Evolutionary conservation across 2,113 vertebrate genomes (phyloP).

Genomic region (Numenius arquata): DNA sequence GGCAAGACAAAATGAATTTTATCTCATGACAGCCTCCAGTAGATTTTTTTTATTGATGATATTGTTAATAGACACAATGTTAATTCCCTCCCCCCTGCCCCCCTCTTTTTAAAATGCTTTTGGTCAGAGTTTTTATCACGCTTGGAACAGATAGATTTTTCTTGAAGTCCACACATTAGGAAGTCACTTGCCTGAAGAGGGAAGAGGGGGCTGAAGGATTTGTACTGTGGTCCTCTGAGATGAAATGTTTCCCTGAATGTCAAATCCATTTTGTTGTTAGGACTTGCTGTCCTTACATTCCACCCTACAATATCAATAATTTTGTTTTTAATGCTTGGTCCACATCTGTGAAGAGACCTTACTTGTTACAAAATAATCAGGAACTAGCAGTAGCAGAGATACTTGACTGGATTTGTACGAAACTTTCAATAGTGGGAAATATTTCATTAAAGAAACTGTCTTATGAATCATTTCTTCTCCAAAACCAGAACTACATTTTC

Average conservation of each 20-base stretch:
- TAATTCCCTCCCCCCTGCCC: neutral
- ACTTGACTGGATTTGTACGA: neutral
- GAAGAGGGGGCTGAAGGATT: neutral
- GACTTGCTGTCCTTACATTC: neutral
- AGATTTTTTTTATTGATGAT: neutral
- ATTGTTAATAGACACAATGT: neutral
- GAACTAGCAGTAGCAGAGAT: neutral
- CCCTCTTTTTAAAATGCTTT: neutral
- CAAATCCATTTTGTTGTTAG: neutral
- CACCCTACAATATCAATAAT: neutral
- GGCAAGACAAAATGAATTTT: neutral
- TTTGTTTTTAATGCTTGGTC: neutral
- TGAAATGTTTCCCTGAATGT: neutral
- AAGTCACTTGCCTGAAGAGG: neutral
- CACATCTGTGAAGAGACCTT: neutral
- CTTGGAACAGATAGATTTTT: neutral
- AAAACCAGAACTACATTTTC: neutral
- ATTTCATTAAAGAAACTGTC: neutral
- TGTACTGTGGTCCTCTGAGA: neutral
- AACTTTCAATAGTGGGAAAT: neutral
- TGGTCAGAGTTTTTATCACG: neutral
- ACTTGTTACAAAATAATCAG: neutral
- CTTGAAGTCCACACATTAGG: neutral
- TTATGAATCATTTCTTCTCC: neutral
- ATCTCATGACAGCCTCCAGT: neutral